Percentiles rank a stretch among this genome's conserved stretches.
phyloP scores from a whole-genome alignment of 1,140 invertebrate species.

The Papilio polytes region DNA sequence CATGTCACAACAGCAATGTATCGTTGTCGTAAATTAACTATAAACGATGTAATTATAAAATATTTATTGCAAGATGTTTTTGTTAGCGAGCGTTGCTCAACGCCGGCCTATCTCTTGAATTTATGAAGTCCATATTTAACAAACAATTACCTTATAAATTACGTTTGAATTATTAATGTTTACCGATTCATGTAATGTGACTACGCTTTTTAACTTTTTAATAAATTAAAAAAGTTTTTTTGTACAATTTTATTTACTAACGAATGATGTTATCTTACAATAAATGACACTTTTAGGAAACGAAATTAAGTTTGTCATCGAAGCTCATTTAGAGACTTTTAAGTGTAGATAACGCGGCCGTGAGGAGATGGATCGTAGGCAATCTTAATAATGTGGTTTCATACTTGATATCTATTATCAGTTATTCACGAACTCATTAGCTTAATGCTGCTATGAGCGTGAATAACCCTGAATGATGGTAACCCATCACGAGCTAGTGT shows the following conservation, averaged over 20 bases:
- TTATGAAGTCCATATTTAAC: slow-evolving; percentile 38
- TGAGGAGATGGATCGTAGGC: slow-evolving; percentile 7
- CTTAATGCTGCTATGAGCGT: slow-evolving; percentile 1
- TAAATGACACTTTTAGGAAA: slow-evolving; percentile 26
- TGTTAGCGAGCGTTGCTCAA: slow-evolving; percentile 5
- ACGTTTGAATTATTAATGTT: slow-evolving; percentile 38
- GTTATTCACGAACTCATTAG: slow-evolving; percentile 21
- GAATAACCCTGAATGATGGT: neutral
- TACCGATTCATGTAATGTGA: slow-evolving; percentile 26
- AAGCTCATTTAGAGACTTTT: slow-evolving; percentile 27
- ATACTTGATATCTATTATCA: slow-evolving; percentile 5
- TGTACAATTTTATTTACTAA: slow-evolving; percentile 7
- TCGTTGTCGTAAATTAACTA: slow-evolving; percentile 27
- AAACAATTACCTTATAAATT: slow-evolving; percentile 38
- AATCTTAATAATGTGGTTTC: slow-evolving; percentile 13
- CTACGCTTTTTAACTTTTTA: neutral
- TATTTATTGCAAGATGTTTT: slow-evolving; percentile 40
- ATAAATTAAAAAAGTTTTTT: slow-evolving; percentile 20
- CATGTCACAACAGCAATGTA: slow-evolving; percentile 27
- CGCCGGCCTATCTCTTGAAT: slow-evolving; percentile 19
- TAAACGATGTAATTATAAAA: slow-evolving; percentile 34
- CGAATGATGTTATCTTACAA: slow-evolving; percentile 11
- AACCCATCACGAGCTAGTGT: neutral
- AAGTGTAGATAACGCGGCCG: slow-evolving; percentile 27
- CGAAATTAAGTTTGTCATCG: slow-evolving; percentile 18